Conservation (phyloP, 2,797 vertebrate genomes). For the Syndactyla subalaris region DNA sequence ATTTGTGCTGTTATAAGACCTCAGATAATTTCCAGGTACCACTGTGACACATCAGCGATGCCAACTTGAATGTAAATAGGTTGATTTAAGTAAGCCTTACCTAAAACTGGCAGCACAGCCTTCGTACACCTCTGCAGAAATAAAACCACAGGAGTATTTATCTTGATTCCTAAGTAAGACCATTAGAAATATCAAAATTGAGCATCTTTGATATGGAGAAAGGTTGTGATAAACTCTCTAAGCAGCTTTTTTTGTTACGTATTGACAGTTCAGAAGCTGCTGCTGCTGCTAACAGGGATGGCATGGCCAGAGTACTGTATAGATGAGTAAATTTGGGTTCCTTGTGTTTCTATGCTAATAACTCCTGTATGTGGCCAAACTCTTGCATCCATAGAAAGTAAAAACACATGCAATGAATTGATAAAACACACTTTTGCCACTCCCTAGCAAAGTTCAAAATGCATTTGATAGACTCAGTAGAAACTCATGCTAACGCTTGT, state of each 20-base stretch:
- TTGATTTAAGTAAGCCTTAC: background rate
- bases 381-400: background rate
- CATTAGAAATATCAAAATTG: background rate
- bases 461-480: background rate
- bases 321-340: background rate
- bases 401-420: fast-evolving
- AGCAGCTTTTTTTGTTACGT: background rate
- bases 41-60: background rate
- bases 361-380: background rate
- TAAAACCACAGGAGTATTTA: background rate
- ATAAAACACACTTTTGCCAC: background rate
- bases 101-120: background rate
- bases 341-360: background rate
- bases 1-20: background rate
- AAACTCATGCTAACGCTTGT: fast-evolving
- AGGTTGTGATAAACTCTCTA: background rate
- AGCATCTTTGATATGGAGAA: background rate
- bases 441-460: background rate
- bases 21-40: background rate
- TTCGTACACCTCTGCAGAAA: background rate
- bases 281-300: background rate
- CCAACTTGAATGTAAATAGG: background rate
- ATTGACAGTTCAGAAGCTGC: background rate
- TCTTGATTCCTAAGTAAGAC: background rate
- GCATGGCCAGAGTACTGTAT: fast-evolving